A percentile compares a stretch with the other conserved stretches of the same genome.
Conservation (phyloP, 1,140 invertebrate species). For the Drosophila subpulchrella region DNA sequence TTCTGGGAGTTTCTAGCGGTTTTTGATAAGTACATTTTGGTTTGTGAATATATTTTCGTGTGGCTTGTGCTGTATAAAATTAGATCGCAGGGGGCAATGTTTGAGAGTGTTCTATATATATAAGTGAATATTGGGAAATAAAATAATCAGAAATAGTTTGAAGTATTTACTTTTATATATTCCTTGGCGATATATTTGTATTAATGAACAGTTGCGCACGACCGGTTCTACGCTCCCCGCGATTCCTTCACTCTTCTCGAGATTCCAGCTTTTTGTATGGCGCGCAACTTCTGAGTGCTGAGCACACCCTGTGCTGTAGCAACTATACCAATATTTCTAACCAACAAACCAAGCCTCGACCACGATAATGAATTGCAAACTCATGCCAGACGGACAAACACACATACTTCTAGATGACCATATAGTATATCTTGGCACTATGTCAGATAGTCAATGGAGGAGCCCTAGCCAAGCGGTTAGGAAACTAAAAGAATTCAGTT, state of each 20-base stretch:
- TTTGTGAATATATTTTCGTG: slow-evolving; percentile 1
- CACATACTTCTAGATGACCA: slow-evolving; percentile 1
- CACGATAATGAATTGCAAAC: slow-evolving; percentile 50
- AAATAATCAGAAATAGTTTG: slow-evolving; percentile 7
- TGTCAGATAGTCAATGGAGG: slow-evolving; percentile 15
- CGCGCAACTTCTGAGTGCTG: slow-evolving; percentile 11
- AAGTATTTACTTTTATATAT: slow-evolving; percentile 5
- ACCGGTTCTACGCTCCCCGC: slow-evolving; percentile 15
- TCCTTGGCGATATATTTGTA: slow-evolving; percentile 22
- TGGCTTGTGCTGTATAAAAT: slow-evolving; percentile 15
- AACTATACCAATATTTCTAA: slow-evolving; percentile 25
- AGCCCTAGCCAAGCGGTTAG: not conserved
- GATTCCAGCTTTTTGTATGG: slow-evolving; percentile 3
- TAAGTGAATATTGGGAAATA: slow-evolving; percentile 7
- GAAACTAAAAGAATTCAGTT: slow-evolving; percentile 5
- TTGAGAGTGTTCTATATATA: slow-evolving; percentile 5
- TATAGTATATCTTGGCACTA: slow-evolving; percentile 7
- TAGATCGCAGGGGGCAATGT: slow-evolving; percentile 19
- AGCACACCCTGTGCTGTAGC: slow-evolving; percentile 12
- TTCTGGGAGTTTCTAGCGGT: slow-evolving; percentile 10
- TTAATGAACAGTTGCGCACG: slow-evolving; percentile 8
- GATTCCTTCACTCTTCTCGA: not conserved
- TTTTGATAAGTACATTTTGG: not conserved
- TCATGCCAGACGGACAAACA: slow-evolving; percentile 27
- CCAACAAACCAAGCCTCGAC: slow-evolving; percentile 26